Evolutionary conservation across 2,113 vertebrate genomes (phyloP).

Genomic region (Sylvia atricapilla): DNA sequence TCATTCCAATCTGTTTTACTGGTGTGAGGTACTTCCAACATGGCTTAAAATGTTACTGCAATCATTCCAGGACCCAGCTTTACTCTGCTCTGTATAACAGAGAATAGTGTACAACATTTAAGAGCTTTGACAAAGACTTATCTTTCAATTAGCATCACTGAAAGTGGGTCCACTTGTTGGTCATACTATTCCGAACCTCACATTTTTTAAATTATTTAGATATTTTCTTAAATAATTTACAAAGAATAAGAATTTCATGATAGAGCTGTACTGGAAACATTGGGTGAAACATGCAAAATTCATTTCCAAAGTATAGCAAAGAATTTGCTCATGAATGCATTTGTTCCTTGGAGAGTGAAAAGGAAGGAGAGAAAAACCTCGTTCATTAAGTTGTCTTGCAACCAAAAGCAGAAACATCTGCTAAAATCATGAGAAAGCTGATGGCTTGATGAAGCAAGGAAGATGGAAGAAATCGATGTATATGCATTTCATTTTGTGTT

Average conservation of each 20-base stretch:
- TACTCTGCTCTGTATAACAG: constrained; percentile 24
- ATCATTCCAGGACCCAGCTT: background rate
- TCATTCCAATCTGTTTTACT: background rate
- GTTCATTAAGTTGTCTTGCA: constrained; percentile 30
- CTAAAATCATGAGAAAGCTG: background rate
- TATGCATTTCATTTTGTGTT: background rate
- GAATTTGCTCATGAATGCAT: background rate
- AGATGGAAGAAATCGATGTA: background rate
- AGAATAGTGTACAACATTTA: background rate
- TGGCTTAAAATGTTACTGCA: background rate
- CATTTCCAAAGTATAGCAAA: constrained; percentile 24
- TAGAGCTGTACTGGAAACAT: constrained; percentile 22
- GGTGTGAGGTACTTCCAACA: background rate
- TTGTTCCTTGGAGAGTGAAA: background rate
- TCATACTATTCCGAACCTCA: background rate
- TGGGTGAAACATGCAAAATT: constrained; percentile 51
- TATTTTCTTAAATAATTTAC: constrained; percentile 45
- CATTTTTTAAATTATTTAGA: constrained; percentile 47
- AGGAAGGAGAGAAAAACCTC: background rate
- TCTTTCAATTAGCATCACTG: background rate
- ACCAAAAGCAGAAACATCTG: background rate
- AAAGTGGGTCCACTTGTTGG: background rate
- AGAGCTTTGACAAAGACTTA: background rate
- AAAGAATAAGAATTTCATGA: background rate
- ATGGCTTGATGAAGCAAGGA: background rate